Conservation (phyloP, 2,113 vertebrate species). For the Pitta sordida region DNA sequence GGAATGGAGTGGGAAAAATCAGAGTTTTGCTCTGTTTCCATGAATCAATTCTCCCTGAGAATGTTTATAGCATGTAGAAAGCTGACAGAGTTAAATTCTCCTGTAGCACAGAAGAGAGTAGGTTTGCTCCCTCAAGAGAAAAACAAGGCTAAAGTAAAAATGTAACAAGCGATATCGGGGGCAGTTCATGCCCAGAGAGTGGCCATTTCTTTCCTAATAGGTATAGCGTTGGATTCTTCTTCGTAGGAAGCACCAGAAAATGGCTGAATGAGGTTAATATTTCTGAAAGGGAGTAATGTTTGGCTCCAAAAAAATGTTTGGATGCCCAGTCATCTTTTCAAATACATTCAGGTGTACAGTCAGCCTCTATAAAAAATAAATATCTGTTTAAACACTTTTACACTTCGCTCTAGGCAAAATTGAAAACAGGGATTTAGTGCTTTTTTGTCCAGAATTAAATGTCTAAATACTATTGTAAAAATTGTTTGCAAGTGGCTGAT, state of each 20-base stretch:
- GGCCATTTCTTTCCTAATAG: background rate
- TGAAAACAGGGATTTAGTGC: background rate
- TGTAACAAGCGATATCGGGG: fast-evolving
- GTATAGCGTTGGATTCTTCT: background rate
- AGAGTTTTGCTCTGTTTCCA: background rate
- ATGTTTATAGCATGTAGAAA: background rate
- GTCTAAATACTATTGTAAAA: background rate
- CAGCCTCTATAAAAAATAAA: background rate
- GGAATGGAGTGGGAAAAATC: background rate
- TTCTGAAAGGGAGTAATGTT: background rate
- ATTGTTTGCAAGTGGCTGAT: background rate
- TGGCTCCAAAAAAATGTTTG: background rate
- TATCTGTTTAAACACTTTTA: background rate
- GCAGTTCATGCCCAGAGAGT: background rate
- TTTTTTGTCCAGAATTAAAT: background rate
- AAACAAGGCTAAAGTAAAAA: background rate
- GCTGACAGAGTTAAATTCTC: background rate
- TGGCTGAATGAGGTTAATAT: background rate
- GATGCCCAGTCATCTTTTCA: background rate
- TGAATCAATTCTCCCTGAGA: background rate
- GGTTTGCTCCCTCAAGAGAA: fast-evolving
- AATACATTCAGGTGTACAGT: background rate
- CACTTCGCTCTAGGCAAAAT: background rate
- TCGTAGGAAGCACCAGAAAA: background rate
- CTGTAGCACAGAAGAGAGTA: background rate